Evolutionary conservation across 23 tunicate species (phyloP), one percentile per base, ranked within the genome.

Genomic region (Botrylloides violaceus): DNA sequence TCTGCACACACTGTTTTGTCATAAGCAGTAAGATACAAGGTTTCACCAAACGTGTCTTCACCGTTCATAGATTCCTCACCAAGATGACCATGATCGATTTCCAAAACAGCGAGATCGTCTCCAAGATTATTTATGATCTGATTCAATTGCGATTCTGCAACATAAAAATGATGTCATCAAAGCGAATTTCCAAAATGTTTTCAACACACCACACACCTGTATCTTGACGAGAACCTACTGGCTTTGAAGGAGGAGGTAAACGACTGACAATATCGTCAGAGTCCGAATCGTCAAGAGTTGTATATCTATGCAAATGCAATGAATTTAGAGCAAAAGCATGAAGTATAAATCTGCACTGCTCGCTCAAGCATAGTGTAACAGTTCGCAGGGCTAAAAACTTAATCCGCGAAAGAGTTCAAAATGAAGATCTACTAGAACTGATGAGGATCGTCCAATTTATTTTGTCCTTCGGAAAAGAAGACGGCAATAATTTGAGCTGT

Each of bases 91-190:
- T 31, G 34, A 19, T 31, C 70, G 4, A 63, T 31, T 19, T 9
- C 33, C 36, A 63, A 63, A 28, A 63, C 29, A 27, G 35, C 70
- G 35, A 63, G 33, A 63, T 63, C 70, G 12, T 33, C 70, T 31
- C 70, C 70, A 29, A 63, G 70, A 63, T 31, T 31, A 25, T 63
- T 63, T 25, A 63, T 63, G 32, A 63, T 63, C 33, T 63, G 35
- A 63, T 63, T 31, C 70, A 63, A 63, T 31, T 63, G 70, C 3
- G 70, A 29, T 29, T 63, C 70, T 63, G 70, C 9, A 5, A 59
- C 12, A 12, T 12, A 18, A 47, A 12, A 47, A 12, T 47, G 55
- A 47, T 12, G 55, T 4, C 5, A 4, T 58, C 62, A 58, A 58
- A 5, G 3, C 3, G 29, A 58, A 9, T 4, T 58, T 58, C 3